Base-by-base conservation (phyloP, 2,113 vertebrate species). In the Cavia aperea region DNA sequence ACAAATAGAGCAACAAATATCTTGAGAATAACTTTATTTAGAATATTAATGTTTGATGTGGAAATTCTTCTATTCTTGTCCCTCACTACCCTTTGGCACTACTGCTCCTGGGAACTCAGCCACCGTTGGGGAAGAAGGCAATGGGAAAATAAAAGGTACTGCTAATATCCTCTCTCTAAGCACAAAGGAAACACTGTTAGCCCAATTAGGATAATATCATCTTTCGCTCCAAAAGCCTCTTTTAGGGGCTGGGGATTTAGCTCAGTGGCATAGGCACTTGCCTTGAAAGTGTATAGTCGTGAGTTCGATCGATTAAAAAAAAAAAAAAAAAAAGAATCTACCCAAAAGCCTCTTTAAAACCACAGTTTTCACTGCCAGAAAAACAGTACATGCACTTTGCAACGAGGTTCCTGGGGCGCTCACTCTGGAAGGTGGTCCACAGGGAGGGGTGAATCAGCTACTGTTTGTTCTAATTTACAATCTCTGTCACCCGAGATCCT, bases 11-110 rank as follows among this genome's bases (percentile, higher is more conserved):
- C 1, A 91, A 43, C 39, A 43, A 39, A 39, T 62, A n/a, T 62
- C 79, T 39, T 75, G 79, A 91, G 19, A 90, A 79, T 86, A 94
- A 96, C 66, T 70, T 83, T 58, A 91, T 60, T 90, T 49, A 95
- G 33, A 84, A 85, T 92, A 31, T 19, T 7, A 62, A 33, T 85
- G 66, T 82, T 84, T 86, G 81, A 84, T 85, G 62, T 78, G 24
- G 43, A 93, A 85, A 70, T 39, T 23, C 23, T 90, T 39, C 73
- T 62, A 49, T 84, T 81, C 43, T 84, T 84, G 86, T 81, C 58
- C 56, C n/a, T 77, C 93, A 81, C 43, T 87, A 51, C 31, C 83
- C 79, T 43, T 68, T 60, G 29, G 33, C 78, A 84, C 49, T 31
- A 43, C 0, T 75, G 70, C 3, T 92, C 62, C 75, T 83, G 70